A percentile compares a stretch with the other conserved stretches of the same genome.
These are phyloP conservation scores for Anodontia alba DNA, from an alignment of 2,888 invertebrate species.

Conservation along the genomic window DNA sequence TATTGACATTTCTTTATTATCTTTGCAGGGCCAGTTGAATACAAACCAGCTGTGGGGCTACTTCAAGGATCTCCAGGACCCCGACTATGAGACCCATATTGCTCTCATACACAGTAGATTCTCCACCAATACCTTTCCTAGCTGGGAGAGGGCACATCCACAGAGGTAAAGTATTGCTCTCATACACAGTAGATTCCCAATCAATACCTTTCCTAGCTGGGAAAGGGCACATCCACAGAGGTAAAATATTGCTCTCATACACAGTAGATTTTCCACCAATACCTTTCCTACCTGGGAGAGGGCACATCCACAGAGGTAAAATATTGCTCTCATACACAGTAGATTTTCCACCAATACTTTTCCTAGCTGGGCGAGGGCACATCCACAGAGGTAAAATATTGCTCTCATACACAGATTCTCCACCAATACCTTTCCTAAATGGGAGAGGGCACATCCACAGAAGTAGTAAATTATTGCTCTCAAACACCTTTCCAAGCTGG, in stretches of 20 bases:
- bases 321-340: no score
- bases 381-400: constrained; percentile 96
- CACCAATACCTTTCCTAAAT: constrained; percentile 99
- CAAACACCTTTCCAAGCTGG: constrained; percentile 99
- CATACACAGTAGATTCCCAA: no score
- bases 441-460: constrained; percentile 99
- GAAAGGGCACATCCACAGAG: constrained; percentile 99
- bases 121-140: constrained; percentile 99
- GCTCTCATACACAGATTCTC: constrained; percentile 99
- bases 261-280: constrained; percentile 99
- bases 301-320: constrained; percentile 97
- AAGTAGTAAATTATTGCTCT: constrained; percentile 95
- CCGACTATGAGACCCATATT: constrained; percentile 94
- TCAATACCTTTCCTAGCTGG: constrained; percentile 99
- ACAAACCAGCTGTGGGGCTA: constrained; percentile 96
- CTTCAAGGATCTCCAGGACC: constrained; percentile 87
- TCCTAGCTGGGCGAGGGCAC: constrained; percentile 99
- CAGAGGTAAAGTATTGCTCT: constrained; percentile 88
- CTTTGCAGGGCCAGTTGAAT: constrained; percentile 92
- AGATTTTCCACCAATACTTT: constrained; percentile 99
- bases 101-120: constrained; percentile 99
- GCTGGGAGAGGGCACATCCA: constrained; percentile 99
- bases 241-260: constrained; percentile 97
- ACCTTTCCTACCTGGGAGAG: constrained; percentile 99
- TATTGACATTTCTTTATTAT: no score